Conservation (phyloP, 2,113 vertebrate species). For the Chaetodon trifascialis region DNA sequence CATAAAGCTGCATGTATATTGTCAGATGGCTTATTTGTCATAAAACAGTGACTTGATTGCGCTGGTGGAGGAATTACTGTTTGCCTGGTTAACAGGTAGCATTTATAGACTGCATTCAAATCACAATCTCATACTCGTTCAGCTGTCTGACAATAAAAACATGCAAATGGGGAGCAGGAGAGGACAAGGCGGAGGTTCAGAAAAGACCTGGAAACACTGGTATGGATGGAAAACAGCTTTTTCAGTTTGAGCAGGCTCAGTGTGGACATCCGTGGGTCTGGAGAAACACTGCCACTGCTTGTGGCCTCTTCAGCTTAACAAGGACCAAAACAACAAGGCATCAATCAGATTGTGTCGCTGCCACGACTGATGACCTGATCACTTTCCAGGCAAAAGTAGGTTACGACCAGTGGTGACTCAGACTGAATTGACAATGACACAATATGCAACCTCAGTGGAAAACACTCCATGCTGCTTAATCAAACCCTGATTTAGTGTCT, state of each 20-base stretch:
- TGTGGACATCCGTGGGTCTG: background rate
- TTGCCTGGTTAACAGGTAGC: background rate
- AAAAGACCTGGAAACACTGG: background rate
- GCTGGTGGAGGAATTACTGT: too few relatives aligned
- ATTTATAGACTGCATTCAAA: background rate
- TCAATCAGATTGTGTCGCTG: too few relatives aligned
- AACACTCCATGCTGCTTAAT: slow-evolving; percentile 18
- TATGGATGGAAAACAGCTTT: background rate
- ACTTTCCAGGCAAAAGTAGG: too few relatives aligned
- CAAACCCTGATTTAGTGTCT: slow-evolving; percentile 26
- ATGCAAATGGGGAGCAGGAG: background rate
- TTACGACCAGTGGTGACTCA: too few relatives aligned
- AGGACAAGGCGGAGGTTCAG: background rate
- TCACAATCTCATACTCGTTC: background rate
- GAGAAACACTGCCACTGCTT: too few relatives aligned
- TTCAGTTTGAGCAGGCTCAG: too few relatives aligned
- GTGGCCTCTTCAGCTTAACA: too few relatives aligned
- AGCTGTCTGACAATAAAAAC: background rate
- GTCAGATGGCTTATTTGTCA: too few relatives aligned
- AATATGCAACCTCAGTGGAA: slow-evolving; percentile 8
- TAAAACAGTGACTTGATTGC: background rate
- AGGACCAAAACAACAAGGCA: too few relatives aligned
- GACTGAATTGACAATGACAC: background rate
- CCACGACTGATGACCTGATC: too few relatives aligned
- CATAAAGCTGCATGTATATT: too few relatives aligned